Conservation (phyloP, 2,113 vertebrate species). For the Leptosomus discolor region DNA sequence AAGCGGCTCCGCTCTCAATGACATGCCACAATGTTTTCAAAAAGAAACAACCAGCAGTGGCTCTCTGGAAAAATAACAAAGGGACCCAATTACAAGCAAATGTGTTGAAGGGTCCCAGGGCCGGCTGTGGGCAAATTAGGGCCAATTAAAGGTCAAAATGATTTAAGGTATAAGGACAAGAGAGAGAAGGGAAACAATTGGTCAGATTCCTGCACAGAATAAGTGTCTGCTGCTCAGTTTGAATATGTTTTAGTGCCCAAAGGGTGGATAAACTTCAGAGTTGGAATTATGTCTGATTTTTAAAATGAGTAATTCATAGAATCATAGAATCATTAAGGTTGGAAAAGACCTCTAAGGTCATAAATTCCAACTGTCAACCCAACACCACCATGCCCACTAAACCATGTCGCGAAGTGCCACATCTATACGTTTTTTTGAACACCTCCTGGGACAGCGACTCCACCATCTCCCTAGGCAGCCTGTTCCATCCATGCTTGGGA, state of each 20-base stretch:
- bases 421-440: no score
- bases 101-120: conserved; percentile 67
- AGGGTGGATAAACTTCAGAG: neutral
- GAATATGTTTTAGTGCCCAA: neutral
- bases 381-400: no score
- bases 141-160: conserved; percentile 74
- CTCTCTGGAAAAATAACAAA: conserved; percentile 73
- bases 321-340: no score
- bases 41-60: conserved; percentile 60
- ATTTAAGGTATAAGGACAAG: conserved; percentile 62
- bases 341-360: no score
- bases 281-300: neutral
- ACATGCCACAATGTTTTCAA: conserved; percentile 57
- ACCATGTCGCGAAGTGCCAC: no score
- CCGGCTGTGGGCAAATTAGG: conserved; percentile 68
- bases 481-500: neutral
- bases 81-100: conserved; percentile 71
- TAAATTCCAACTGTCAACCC: no score
- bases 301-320: neutral
- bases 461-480: no score
- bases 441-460: no score
- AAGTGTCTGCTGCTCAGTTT: neutral
- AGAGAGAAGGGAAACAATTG: conserved; percentile 45
- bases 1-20: conserved; percentile 66
- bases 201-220: conserved; percentile 36